Base-by-base conservation (phyloP, 2,797 vertebrate species). In the Varecia variegata region DNA sequence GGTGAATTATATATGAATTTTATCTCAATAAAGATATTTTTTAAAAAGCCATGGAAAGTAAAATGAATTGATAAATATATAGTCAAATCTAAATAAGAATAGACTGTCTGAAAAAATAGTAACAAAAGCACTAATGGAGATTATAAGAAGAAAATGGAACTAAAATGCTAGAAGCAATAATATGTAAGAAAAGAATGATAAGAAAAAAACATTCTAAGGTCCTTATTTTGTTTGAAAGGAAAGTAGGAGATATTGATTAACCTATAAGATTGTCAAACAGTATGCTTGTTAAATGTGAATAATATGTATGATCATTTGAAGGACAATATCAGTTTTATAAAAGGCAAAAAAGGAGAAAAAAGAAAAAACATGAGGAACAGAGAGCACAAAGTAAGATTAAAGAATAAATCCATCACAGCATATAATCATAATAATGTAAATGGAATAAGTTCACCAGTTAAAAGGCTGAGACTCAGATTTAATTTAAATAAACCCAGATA, bases 371-470 rank as follows among this genome's bases (percentile, higher is more conserved):
- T 60, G 4, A 18, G 74, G 9, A 93, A 88, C 47, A 50, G 68
- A 89, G 88, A 87, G 45, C 62, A 93, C 23, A 52, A 88, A 93
- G 71, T 77, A 74, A 93, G 14, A 86, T 79, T 82, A 95, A 94
- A 94, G 56, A 91, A 83, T 93, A 74, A 94, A 79, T 70, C 68
- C 52, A 81, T 62, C 77, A 92, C 12, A 62, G 15, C 25, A 84
- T 91, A 20, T 54, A 92, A 90, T 88, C 38, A 40, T 17, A 87
- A 21, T 60, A 82, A 73, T 76, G 20, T 91, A 80, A 85, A 93
- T 45, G 54, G 27, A 14, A 35, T 73, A 91, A 94, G 65, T 85
- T 81, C 60, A 67, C 47, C 27, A 56, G 27, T 70, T 88, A 83
- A 82, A 95, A 92, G 52, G 38, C 84, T 38, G 45, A 80, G 58